Evolutionary conservation across 2,113 vertebrate species (phyloP), one percentile per base, ranked within the genome.

Genomic region (Chrysochloris asiatica): DNA sequence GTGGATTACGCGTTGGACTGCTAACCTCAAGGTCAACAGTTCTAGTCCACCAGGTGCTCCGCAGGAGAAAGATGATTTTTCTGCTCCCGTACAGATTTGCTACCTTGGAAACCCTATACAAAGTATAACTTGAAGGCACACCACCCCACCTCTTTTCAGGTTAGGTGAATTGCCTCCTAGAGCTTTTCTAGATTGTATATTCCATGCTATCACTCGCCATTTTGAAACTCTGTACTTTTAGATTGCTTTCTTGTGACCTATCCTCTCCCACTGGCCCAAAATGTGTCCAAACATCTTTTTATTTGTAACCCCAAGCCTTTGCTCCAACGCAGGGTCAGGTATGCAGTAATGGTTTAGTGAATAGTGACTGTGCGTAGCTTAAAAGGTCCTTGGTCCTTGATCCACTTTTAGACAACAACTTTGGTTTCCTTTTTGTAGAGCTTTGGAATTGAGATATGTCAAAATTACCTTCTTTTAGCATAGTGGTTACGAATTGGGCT

Each of bases 201-300:
- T 71, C 79, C 11, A 61, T 43, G 26, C 9, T 52, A 6, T 84
- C 41, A 45, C 52, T 81, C 84, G 50, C 33, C 56, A 56, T 87
- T 94, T 90, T 86, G 38, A 65, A 94, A 63, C 77, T 86, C 33
- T 79, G 47, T 77, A n/a, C 28, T 83, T 65, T 21, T 4, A 85
- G 69, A 54, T 22, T 79, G 69, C 77, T 89, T 85, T 63, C 43
- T 77, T 63, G 22, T 92, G 75, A 81, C 52, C n/a, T 48, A 21
- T 90, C 41, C 71, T 84, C 48, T 93, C 82, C 45, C 22, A 85
- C 0, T 78, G n/a, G 16, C 73, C 38, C 41, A 91, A 73, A 81
- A 38, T 86, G 19, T 71, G 83, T 86, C 73, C 85, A n/a, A 79
- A 65, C 9, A 14, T 54, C n/a, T 48, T 47, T 92, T 81, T 80